phyloP scores from a whole-genome alignment of 1,140 invertebrate species.

The Ctenoplectra terminalis region DNA sequence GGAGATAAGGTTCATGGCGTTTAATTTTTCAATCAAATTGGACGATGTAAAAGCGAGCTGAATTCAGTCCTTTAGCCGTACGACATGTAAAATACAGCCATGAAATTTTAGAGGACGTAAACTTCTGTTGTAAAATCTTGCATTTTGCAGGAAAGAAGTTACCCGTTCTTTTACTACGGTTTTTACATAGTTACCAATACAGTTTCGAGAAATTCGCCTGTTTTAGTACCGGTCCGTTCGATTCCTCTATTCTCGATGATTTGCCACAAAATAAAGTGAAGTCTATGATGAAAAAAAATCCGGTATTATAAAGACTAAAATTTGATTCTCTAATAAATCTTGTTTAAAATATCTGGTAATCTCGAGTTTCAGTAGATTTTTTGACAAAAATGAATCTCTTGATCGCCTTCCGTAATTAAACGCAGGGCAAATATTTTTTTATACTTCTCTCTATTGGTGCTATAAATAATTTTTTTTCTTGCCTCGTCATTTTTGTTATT shows the following conservation, averaged over 20 bases:
- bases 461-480: too few species aligned
- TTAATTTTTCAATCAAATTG: constrained; percentile 38
- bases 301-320: too few species aligned
- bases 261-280: neutral
- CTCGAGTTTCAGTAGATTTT: too few species aligned
- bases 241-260: neutral
- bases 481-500: too few species aligned
- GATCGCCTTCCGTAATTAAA: too few species aligned
- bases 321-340: too few species aligned
- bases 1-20: neutral
- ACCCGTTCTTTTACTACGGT: neutral
- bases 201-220: neutral
- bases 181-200: neutral
- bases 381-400: too few species aligned
- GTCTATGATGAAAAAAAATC: neutral
- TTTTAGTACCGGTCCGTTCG: neutral
- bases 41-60: neutral
- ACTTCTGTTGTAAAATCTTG: neutral
- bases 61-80: neutral
- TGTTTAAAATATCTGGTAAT: too few species aligned
- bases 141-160: neutral
- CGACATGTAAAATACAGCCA: neutral
- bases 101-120: neutral
- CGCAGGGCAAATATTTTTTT: too few species aligned
- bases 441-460: too few species aligned